A percentile compares a stretch with the other conserved stretches of the same genome.
phyloP scores from a whole-genome alignment of 2,797 vertebrate genomes.

The Emys orbicularis region DNA sequence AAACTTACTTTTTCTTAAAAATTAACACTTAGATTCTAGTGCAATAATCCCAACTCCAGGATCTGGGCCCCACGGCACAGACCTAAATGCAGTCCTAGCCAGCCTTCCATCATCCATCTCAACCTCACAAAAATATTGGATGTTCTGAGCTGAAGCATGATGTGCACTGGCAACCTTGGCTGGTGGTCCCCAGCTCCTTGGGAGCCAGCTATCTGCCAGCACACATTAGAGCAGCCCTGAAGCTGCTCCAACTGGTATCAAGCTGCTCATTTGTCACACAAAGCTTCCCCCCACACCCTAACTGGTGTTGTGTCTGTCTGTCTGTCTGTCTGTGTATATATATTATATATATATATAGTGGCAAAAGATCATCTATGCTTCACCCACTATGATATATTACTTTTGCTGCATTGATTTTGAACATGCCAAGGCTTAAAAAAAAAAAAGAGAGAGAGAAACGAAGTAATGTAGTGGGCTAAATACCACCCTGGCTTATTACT shows the following conservation, averaged over 20 bases:
- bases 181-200: not conserved
- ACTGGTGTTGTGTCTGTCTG: too few relatives aligned
- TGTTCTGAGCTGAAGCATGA: not conserved
- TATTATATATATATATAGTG: too few relatives aligned
- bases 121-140: fast-evolving
- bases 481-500: not conserved
- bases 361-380: not conserved
- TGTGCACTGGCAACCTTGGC: not conserved
- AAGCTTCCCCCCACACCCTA: too few relatives aligned
- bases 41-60: not conserved
- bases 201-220: not conserved
- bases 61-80: not conserved
- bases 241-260: not conserved
- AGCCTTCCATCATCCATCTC: not conserved
- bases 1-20: not conserved
- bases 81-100: too few relatives aligned
- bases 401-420: not conserved
- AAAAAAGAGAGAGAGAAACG: not conserved
- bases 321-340: too few relatives aligned
- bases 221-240: not conserved
- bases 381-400: not conserved
- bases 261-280: not conserved
- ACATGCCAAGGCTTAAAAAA: not conserved
- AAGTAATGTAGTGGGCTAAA: fast-evolving
- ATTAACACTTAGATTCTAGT: not conserved